phyloP scores from a whole-genome alignment of 2,888 invertebrate species.

The Scaptomyza tumidula region DNA sequence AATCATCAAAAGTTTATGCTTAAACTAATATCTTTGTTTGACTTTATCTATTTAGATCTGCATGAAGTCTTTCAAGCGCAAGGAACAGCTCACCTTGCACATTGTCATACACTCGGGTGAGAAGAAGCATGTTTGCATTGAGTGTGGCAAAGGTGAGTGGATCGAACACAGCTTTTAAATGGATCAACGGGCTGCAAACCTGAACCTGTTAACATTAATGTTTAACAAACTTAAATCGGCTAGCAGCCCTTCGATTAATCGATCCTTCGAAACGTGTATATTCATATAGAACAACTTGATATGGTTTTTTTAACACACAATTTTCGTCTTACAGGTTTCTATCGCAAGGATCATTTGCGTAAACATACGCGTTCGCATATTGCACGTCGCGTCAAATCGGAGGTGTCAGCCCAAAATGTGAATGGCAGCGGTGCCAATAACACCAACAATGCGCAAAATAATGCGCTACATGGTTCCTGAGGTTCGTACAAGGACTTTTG shows the following conservation, averaged over 20 bases:
- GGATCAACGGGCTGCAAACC: too few relatives aligned
- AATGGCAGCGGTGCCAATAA: slow-evolving; percentile 70
- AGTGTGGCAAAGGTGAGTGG: slow-evolving; percentile 91
- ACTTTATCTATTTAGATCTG: slow-evolving; percentile 86
- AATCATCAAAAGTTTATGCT: neutral
- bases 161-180: too few relatives aligned
- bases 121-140: slow-evolving; percentile 93
- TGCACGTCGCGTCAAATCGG: slow-evolving; percentile 93
- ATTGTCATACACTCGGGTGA: slow-evolving; percentile 96
- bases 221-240: too few relatives aligned
- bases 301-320: too few relatives aligned
- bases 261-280: neutral
- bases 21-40: neutral
- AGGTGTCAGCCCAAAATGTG: slow-evolving; percentile 89
- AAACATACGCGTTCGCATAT: slow-evolving; percentile 94
- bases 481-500: slow-evolving; percentile 85
- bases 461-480: slow-evolving; percentile 84
- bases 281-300: neutral
- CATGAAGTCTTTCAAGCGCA: slow-evolving; percentile 94
- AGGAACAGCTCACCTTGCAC: slow-evolving; percentile 94
- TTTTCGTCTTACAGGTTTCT: slow-evolving; percentile 87
- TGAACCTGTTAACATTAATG: too few relatives aligned
- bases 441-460: slow-evolving; percentile 82
- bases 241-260: too few relatives aligned
- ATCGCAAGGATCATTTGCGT: slow-evolving; percentile 93